Percentiles rank a stretch among this genome's conserved stretches.
These are phyloP conservation scores for Amiota mariae DNA, from an alignment of 2,888 invertebrate genomes.

Conservation along the genomic window DNA sequence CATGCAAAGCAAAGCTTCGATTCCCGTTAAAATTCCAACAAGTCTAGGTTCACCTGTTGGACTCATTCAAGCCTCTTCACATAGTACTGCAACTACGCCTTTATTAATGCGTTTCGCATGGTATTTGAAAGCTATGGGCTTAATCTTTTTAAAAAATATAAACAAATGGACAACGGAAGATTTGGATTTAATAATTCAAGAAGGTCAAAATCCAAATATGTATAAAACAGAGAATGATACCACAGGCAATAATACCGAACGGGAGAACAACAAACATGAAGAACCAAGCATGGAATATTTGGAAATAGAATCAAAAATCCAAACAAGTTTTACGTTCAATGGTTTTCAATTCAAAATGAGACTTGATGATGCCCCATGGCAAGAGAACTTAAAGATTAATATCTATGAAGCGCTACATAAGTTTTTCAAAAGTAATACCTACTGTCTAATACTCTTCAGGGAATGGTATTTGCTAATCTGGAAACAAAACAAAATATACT, in stretches of 20 bases:
- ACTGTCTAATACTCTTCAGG: constrained; percentile 55
- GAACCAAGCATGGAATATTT: constrained; percentile 43
- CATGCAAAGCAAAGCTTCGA: too few species aligned
- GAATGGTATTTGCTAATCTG: constrained; percentile 65
- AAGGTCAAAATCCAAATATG: constrained; percentile 61
- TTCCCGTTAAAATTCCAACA: background rate
- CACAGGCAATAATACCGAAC: background rate
- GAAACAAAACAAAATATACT: constrained; percentile 61
- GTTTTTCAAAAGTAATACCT: constrained; percentile 57
- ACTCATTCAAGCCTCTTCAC: background rate
- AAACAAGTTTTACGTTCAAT: constrained; percentile 60
- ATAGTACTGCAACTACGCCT: constrained; percentile 26
- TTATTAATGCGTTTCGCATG: constrained; percentile 58
- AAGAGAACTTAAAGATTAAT: background rate
- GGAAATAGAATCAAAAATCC: constrained; percentile 55
- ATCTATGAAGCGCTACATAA: constrained; percentile 49
- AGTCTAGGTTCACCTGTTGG: background rate
- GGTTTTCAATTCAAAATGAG: constrained; percentile 64
- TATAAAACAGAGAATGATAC: constrained; percentile 44
- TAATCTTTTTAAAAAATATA: constrained; percentile 63
- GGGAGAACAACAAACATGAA: background rate
- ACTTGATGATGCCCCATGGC: constrained; percentile 43
- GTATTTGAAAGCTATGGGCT: constrained; percentile 64
- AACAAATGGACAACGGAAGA: constrained; percentile 61
- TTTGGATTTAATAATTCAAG: constrained; percentile 62